A percentile compares a stretch with the other conserved stretches of the same genome.
phyloP scores from a whole-genome alignment of 2,888 invertebrate species.

The Tortrix viridana region DNA sequence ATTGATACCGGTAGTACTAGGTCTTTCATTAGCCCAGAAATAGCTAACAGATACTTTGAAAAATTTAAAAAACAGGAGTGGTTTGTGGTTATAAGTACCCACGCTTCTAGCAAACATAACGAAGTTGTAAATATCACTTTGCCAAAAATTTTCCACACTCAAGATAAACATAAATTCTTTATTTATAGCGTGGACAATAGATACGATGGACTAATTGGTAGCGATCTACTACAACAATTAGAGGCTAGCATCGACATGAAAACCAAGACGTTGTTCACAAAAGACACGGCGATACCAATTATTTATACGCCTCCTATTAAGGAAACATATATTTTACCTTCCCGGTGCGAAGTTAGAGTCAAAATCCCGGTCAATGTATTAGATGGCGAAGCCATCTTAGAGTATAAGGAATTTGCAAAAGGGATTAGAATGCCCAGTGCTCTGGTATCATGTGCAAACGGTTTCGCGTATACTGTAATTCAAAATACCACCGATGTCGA shows the following conservation, averaged over 20 bases:
- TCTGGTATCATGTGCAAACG: conserved; percentile 16
- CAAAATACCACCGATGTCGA: conserved; percentile 29
- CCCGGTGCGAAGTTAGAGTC: conserved; percentile 32
- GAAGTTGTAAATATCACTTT: conserved; percentile 38
- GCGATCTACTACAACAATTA: conserved; percentile 39
- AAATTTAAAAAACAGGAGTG: conserved; percentile 31
- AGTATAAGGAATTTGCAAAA: conserved; percentile 33
- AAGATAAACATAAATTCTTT: conserved; percentile 20
- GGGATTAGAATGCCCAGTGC: conserved; percentile 36
- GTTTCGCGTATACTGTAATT: conserved; percentile 38
- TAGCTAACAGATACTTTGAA: conserved; percentile 27
- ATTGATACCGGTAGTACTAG: conserved; percentile 41
- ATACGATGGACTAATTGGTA: conserved; percentile 40
- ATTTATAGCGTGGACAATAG: conserved; percentile 37
- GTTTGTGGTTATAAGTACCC: conserved; percentile 41
- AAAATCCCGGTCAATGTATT: conserved; percentile 32
- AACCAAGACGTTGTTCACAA: conserved; percentile 26
- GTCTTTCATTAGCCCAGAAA: conserved; percentile 36
- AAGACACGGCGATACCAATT: conserved; percentile 31
- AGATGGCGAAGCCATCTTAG: conserved; percentile 32
- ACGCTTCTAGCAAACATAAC: conserved; percentile 38
- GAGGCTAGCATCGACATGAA: conserved; percentile 38
- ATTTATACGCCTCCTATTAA: conserved; percentile 27
- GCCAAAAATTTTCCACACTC: conserved; percentile 36
- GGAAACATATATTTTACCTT: conserved; percentile 1